A percentile compares a stretch with the other conserved stretches of the same genome.
phyloP scores from a whole-genome alignment of 2,797 vertebrate species.

The Rhincodon typus region DNA sequence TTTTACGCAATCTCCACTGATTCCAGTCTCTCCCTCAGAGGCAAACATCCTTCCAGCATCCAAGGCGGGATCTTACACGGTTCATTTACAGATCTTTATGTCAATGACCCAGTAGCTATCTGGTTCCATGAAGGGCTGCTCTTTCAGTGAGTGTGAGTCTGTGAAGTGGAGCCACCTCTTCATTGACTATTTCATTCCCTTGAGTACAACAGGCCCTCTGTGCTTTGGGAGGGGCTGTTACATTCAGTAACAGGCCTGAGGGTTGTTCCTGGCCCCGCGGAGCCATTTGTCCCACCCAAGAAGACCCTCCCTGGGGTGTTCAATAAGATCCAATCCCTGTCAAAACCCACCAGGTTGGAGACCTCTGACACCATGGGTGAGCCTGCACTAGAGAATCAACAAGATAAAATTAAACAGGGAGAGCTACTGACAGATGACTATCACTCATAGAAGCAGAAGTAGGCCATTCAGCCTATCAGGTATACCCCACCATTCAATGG shows the following conservation, averaged over 20 bases:
- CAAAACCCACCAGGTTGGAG: background rate
- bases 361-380: background rate
- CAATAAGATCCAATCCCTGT: too few species aligned
- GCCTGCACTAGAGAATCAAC: background rate
- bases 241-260: background rate
- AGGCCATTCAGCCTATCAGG: too few species aligned
- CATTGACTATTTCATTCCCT: background rate
- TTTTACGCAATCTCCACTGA: too few species aligned
- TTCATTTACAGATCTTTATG: too few species aligned
- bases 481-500: too few species aligned
- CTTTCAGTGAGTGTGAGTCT: background rate
- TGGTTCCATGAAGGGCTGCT: background rate
- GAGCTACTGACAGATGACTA: background rate
- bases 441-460: too few species aligned
- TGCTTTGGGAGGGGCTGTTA: background rate
- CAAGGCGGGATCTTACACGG: too few species aligned
- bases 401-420: background rate
- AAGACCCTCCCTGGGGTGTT: background rate
- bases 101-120: background rate
- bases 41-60: too few species aligned
- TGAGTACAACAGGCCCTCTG: too few species aligned
- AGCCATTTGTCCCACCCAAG: background rate
- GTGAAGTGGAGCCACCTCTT: background rate
- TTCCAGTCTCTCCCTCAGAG: too few species aligned
- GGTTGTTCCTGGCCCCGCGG: background rate